Evolutionary conservation across 2,888 invertebrate genomes (phyloP), one percentile per base, ranked within the genome.

Genomic region (Heliconius ismenius): DNA sequence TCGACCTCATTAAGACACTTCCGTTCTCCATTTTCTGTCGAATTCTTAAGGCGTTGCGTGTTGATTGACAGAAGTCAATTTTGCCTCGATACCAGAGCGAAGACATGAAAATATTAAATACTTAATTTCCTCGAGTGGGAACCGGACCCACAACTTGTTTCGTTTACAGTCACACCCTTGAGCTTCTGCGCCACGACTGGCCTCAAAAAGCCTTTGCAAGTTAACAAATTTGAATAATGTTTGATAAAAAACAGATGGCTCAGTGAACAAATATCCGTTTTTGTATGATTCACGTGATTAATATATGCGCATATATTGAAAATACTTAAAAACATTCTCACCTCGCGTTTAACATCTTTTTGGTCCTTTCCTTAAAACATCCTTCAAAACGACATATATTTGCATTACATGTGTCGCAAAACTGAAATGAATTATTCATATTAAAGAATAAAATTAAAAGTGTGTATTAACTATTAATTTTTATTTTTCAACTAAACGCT

Each of bases 371-470:
- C 73, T 73, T 32, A 58, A 4, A 21, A 43, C 13, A 26, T 63
- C 73, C 73, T 73, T 73, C 28, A 39, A 73, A 43, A 73, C 11
- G 39, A 26, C 43, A 73, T 21, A 62, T 63, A 28, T 73, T 63
- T 43, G 18, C 26, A 15, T 62, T n/a, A 43, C 62, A 21, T 62
- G 24, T 39, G 24, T 73, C 39, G 62, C 62, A 73, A 58, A 69
- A 69, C 32, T 54, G 9, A n/a, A 18, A 73, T 73, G 62, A 62
- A 43, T 73, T 43, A 62, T 62, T 73, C 62, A 73, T 39, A 62
- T 21, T 15, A 10, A 6, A 58, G 32, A n/a, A 58, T 62, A 39
- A 36, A 62, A 58, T 7, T 32, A 32, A 32, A 32, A 32, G 13
- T 54, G 62, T 10, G 15, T 60, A 26, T 72, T 18, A 15, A 39